These are phyloP conservation scores for Holacanthella duospinosa DNA, from an alignment of 2,888 invertebrate species.

Conservation along the genomic window DNA sequence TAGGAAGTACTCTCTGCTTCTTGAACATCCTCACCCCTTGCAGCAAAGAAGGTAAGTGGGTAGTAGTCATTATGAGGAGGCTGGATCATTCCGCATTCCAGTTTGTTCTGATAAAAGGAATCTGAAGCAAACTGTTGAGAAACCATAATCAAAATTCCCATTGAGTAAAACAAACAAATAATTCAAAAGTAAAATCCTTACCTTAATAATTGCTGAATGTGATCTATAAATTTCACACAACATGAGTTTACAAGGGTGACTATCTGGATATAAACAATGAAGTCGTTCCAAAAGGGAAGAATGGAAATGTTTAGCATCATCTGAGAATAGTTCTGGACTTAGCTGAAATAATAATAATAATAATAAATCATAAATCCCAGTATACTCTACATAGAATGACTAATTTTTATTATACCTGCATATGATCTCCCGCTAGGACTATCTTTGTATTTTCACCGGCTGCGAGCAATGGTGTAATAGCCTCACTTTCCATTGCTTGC, in stretches of 20 bases:
- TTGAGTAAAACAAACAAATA: background rate
- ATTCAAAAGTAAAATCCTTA: conserved; percentile 20
- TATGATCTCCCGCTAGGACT: conserved; percentile 74
- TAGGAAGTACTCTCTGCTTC: conserved; percentile 62
- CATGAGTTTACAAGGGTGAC: conserved; percentile 65
- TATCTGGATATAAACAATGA: conserved; percentile 61
- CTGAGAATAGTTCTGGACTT: conserved; percentile 61
- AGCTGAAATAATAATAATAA: conserved; percentile 46
- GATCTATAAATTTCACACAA: conserved; percentile 73
- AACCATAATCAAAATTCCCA: no score
- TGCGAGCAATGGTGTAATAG: conserved; percentile 64
- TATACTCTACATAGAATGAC: background rate
- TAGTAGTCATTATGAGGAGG: conserved; percentile 54
- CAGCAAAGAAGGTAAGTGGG: conserved; percentile 69
- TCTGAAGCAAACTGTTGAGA: conserved; percentile 59
- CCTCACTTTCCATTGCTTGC: conserved; percentile 76
- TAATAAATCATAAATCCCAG: background rate
- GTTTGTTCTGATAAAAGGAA: conserved; percentile 65
- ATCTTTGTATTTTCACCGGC: conserved; percentile 61
- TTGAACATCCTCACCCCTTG: conserved; percentile 67
- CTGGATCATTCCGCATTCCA: conserved; percentile 61
- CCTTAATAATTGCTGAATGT: conserved; percentile 65
- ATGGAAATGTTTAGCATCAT: conserved; percentile 45
- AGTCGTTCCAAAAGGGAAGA: conserved; percentile 66
- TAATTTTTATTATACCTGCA: conserved; percentile 46